A percentile compares a stretch with the other conserved stretches of the same genome.
Evolutionary conservation across 1,140 invertebrate genomes (phyloP).

Genomic region (Hirudo medicinalis): DNA sequence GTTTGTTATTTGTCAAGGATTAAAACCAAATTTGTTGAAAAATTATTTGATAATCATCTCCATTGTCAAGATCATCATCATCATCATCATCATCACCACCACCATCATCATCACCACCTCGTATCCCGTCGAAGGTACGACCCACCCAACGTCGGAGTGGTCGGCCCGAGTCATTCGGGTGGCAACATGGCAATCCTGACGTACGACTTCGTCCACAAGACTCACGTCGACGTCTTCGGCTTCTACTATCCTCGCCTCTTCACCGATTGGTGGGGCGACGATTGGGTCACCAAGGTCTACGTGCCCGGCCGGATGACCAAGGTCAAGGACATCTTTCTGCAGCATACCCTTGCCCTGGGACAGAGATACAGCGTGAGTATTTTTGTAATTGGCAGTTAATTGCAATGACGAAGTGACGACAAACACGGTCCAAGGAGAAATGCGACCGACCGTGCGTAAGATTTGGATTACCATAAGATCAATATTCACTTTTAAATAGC

Average conservation of each 20-base stretch:
- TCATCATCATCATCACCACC: not conserved
- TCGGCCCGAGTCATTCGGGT: constrained; percentile 13
- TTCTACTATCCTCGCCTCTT: constrained; percentile 23
- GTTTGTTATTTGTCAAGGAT: too few relatives aligned
- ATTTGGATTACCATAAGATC: too few relatives aligned
- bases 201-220: constrained; percentile 19
- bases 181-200: constrained; percentile 17
- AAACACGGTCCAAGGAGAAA: too few relatives aligned
- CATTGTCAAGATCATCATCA: not conserved
- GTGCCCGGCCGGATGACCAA: constrained; percentile 7
- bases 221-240: constrained; percentile 20
- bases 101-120: not conserved
- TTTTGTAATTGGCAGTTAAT: too few relatives aligned
- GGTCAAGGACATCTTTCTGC: constrained; percentile 2
- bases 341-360: constrained; percentile 13
- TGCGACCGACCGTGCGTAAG: too few relatives aligned
- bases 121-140: not conserved
- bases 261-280: constrained; percentile 23
- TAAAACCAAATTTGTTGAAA: too few relatives aligned
- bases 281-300: constrained; percentile 22
- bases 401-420: too few relatives aligned
- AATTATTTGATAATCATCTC: too few relatives aligned
- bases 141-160: constrained; percentile 14
- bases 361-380: constrained; percentile 13
- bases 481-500: too few relatives aligned